Conservation (phyloP, 1,140 invertebrate species). For the Habropoda laboriosa region DNA sequence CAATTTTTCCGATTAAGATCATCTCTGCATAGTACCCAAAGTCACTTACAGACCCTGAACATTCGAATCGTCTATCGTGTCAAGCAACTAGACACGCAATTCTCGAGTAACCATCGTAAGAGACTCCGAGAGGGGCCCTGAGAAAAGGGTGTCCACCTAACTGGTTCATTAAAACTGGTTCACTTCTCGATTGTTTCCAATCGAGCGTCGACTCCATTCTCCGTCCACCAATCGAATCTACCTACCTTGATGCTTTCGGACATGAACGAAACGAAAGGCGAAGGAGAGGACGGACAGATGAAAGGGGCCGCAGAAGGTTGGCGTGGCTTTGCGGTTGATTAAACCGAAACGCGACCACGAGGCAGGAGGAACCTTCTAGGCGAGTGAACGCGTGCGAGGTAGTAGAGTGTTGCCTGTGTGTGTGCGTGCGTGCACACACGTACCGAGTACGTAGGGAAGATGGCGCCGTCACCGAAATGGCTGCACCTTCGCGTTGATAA, state of each 20-base stretch:
- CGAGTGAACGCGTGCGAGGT: conserved; percentile 5
- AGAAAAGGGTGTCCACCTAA: too few relatives aligned
- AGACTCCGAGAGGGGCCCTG: too few relatives aligned
- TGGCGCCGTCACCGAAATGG: conserved; percentile 75
- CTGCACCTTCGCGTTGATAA: conserved; percentile 69
- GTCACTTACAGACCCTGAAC: too few relatives aligned
- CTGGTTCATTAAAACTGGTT: too few relatives aligned
- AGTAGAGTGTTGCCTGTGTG: too few relatives aligned
- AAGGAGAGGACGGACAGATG: conserved; percentile 39
- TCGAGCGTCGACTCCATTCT: too few relatives aligned
- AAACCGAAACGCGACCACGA: conserved; percentile 55
- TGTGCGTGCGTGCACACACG: conserved; percentile 42
- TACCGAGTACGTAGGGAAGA: conserved; percentile 58
- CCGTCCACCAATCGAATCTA: neutral
- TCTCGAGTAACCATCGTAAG: too few relatives aligned
- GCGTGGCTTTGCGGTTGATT: conserved; percentile 67
- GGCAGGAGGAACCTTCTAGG: conserved; percentile 41
- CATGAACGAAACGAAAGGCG: neutral
- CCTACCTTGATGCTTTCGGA: neutral
- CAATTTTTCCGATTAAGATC: too few relatives aligned
- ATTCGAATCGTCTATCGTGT: too few relatives aligned
- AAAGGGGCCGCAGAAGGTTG: conserved; percentile 58
- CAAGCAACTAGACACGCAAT: too few relatives aligned
- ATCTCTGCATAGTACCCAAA: too few relatives aligned
- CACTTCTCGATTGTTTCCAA: too few relatives aligned